Percentiles rank a stretch among this genome's conserved stretches.
These are phyloP conservation scores for Bradysia coprophila DNA, from an alignment of 1,140 invertebrate genomes.

Conservation along the genomic window DNA sequence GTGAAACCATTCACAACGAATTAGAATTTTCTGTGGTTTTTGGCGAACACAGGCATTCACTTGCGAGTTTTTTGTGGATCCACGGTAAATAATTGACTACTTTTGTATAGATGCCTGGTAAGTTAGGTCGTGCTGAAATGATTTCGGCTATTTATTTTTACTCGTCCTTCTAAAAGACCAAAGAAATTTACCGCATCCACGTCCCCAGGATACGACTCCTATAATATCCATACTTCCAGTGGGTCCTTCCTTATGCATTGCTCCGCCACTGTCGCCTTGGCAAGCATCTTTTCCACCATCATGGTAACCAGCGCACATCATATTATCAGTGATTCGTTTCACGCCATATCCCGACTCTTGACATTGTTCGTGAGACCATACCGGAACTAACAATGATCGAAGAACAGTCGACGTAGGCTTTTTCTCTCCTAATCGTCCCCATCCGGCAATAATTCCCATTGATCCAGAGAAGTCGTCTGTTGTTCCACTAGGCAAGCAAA, in stretches of 20 bases:
- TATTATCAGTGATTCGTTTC: conserved; percentile 42
- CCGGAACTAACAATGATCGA: conserved; percentile 34
- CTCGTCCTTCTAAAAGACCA: neutral
- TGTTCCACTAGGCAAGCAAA: conserved; percentile 38
- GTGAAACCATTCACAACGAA: too few species aligned
- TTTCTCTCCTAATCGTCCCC: conserved; percentile 48
- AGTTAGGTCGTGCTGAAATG: conserved; percentile 38
- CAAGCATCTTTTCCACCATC: conserved; percentile 55
- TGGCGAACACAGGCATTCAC: conserved; percentile 32
- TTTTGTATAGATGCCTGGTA: conserved; percentile 58
- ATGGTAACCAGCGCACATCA: conserved; percentile 58
- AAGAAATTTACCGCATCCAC: conserved; percentile 31
- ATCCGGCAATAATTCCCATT: conserved; percentile 49
- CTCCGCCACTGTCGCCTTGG: conserved; percentile 39
- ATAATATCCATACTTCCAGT: conserved; percentile 28
- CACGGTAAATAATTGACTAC: conserved; percentile 49
- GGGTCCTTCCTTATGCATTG: conserved; percentile 25
- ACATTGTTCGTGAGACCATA: conserved; percentile 36
- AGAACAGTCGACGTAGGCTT: conserved; percentile 37
- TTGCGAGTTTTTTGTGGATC: conserved; percentile 31
- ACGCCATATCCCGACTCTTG: conserved; percentile 27
- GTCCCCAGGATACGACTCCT: conserved; percentile 60
- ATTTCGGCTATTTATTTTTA: neutral
- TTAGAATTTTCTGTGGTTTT: too few species aligned
- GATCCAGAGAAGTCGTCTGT: conserved; percentile 36